phyloP scores from a whole-genome alignment of 2,113 vertebrate genomes.

The Rhinolophus ferrumequinum region DNA sequence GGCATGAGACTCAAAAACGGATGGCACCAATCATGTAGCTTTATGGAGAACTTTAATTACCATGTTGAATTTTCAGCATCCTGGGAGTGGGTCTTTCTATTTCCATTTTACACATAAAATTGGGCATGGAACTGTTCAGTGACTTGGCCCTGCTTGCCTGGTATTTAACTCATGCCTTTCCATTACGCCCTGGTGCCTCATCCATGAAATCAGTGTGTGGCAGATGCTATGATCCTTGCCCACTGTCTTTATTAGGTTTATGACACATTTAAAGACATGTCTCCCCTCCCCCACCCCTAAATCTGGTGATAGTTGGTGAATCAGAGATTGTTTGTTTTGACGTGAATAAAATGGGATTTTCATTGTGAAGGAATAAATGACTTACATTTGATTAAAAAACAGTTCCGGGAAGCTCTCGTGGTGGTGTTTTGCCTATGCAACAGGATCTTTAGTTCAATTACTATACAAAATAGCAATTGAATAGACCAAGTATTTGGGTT shows the following conservation, averaged over 20 bases:
- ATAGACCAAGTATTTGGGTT: not conserved
- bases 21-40: not conserved
- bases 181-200: not conserved
- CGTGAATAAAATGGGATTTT: not conserved
- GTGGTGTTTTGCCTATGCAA: not conserved
- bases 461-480: not conserved
- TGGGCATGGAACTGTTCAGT: not conserved
- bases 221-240: not conserved
- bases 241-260: not conserved
- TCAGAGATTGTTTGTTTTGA: conserved; percentile 25
- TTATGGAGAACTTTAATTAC: not conserved
- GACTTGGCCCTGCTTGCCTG: too few species aligned
- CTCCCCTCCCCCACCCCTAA: not conserved
- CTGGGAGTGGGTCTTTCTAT: not conserved
- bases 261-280: not conserved
- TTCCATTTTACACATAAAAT: not conserved
- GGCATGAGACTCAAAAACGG: not conserved
- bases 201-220: not conserved
- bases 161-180: not conserved
- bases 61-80: not conserved
- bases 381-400: not conserved
- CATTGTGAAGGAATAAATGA: not conserved
- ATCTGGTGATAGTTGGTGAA: not conserved
- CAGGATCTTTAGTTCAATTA: not conserved
- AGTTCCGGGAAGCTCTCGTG: not conserved